Evolutionary conservation across 2,888 invertebrate species (phyloP), one percentile per base, ranked within the genome.

Genomic region (Opisthograptis luteolata): DNA sequence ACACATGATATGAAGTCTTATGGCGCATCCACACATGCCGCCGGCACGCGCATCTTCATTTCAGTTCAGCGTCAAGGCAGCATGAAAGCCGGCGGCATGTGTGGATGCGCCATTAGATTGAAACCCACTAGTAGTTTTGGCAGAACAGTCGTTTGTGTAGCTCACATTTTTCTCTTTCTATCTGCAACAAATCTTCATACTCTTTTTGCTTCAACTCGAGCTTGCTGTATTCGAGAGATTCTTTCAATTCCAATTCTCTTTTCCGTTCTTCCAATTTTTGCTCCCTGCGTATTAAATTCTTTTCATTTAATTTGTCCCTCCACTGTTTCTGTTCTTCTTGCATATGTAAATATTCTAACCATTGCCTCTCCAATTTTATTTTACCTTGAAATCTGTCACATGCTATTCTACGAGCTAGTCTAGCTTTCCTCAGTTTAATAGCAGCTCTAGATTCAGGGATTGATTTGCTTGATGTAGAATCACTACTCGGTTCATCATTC

Each of bases 331-430:
- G 61, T 15, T 68, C 68, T 55, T 81, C 80, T 60, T 77, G 68
- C 28, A 63, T 66, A 27, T 62, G 66, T 51, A 81, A 64, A 64
- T 76, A 81, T 48, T 79, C 70, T 28, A 81, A 55, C 81, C 80
- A 81, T 45, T 80, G 81, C 46, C 65, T 79, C 53, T 81, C 81
- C 40, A 81, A 62, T 42, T 72, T 68, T 42, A 80, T 68, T 67
- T 80, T 81, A n/a, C 74, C 70, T 55, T 78, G 78, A 12, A 62
- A 67, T 52, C 69, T 69, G 34, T 79, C 81, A 43, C 73, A 66
- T 52, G 81, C 75, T 51, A 81, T 78, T 63, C 78, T 69, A 28
- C 71, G 78, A 7, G 79, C 76, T 30, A 81, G 59, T 62, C 81
- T 72, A 28, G 72, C 62, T 66, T 81, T 81, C 35, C 81, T 68